Base-by-base conservation (phyloP, 2,113 vertebrate species). In the Beaufortia kweichowensis region DNA sequence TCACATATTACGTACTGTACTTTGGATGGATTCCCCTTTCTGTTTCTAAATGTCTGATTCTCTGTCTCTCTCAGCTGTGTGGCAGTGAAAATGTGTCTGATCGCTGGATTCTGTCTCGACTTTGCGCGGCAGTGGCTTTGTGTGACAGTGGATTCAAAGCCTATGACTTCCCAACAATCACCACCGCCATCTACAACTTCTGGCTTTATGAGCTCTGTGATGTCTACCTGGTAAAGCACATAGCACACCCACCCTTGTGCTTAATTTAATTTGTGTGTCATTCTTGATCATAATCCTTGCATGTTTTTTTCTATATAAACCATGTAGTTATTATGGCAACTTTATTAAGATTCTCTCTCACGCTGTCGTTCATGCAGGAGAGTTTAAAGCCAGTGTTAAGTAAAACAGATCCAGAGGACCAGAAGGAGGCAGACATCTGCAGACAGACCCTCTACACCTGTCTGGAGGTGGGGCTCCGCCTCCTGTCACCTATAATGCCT, bases 131-230 rank as follows among this genome's bases (percentile, higher is more conserved):
- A 0, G 94, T 96, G 61, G 83, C 78, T 17, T 84, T 93, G 28
- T 95, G 95, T 57, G 88, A 89, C 0, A 60, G 80, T 0, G 91
- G 91, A 4, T 95, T 97, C 82, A 89, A 89, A 79, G 86, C 88
- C 35, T 97, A 95, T 0, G 95, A 97, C 67, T 97, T 97, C 81
- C 93, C 94, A 0, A 86, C 77, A 5, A 86, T 94, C 84, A 97
- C 95, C 69, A 95, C 94, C 0, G 86, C 95, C 73, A 89, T 94
- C 79, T 95, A 96, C 88, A 95, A 91, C 90, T 96, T 97, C 89
- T 97, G 95, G 95, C 91, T 97, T 2, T 97, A 97, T 0, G 95
- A 97, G 82, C 94, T 97, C 28, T 97, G 95, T 29, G 94, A 96
- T 0, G 90, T 97, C 68, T 96, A 96, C 87, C 83, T 97, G 92